A percentile compares a stretch with the other conserved stretches of the same genome.
Evolutionary conservation across 2,888 invertebrate genomes (phyloP).

Genomic region (Dryobotodes eremita): DNA sequence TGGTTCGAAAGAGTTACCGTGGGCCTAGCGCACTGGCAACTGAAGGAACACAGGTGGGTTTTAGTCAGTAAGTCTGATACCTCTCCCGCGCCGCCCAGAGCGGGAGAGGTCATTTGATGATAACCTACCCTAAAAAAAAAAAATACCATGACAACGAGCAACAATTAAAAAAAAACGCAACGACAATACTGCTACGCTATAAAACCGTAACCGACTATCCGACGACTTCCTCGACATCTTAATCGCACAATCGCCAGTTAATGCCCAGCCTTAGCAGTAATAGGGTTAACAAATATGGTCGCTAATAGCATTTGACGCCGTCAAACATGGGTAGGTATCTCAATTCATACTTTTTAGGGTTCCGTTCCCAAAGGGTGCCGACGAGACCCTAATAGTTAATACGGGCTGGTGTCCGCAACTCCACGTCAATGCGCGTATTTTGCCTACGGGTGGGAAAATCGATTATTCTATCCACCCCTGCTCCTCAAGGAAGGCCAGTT

Average conservation of each 20-base stretch:
- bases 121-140: no score
- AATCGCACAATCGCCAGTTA: conserved; percentile 34
- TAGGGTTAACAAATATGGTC: conserved; percentile 57
- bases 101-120: no score
- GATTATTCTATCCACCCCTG: background rate
- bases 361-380: background rate
- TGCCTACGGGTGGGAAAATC: background rate
- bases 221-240: background rate
- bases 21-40: no score
- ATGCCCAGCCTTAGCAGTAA: conserved; percentile 20
- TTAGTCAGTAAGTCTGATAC: no score
- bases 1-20: no score
- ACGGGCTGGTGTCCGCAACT: background rate
- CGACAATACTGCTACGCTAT: conserved; percentile 5
- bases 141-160: background rate
- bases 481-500: background rate
- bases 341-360: conserved; percentile 24
- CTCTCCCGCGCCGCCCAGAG: no score
- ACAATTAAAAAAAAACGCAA: background rate
- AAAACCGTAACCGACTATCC: background rate
- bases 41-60: no score
- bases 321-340: conserved; percentile 35
- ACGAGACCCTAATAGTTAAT: background rate
- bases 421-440: background rate
- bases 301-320: conserved; percentile 59